A percentile compares a stretch with the other conserved stretches of the same genome.
Evolutionary conservation across 2,797 vertebrate genomes (phyloP).

Genomic region (Otolemur crassicaudatus): DNA sequence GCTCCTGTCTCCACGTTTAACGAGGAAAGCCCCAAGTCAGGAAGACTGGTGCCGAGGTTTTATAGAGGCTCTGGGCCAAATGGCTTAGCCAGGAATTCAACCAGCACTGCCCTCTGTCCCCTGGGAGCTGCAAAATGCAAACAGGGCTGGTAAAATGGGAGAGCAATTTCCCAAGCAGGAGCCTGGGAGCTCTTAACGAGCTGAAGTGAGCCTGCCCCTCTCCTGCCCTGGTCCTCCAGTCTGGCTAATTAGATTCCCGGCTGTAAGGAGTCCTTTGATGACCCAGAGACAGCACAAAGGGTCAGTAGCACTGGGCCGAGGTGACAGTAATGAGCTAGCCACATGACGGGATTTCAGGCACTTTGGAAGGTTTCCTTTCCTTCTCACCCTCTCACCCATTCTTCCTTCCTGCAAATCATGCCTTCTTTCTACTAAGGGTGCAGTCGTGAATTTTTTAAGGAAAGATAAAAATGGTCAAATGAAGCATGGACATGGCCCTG

Average conservation of each 20-base stretch:
- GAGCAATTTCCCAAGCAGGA: constrained; percentile 79
- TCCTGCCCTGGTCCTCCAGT: background rate
- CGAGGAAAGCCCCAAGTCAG: constrained; percentile 69
- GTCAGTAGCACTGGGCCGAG: background rate
- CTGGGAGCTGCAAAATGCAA: constrained; percentile 70
- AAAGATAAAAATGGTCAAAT: background rate
- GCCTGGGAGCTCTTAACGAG: constrained; percentile 69
- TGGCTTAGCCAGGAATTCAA: constrained; percentile 70
- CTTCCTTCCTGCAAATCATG: background rate
- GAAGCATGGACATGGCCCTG: background rate
- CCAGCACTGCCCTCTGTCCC: constrained; percentile 49
- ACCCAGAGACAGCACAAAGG: background rate
- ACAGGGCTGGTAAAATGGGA: constrained; percentile 62
- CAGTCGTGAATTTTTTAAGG: background rate
- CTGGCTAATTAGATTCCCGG: constrained; percentile 53
- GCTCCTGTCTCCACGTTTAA: constrained; percentile 76
- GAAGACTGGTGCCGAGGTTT: constrained; percentile 72
- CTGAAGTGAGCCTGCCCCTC: background rate
- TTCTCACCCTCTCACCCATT: background rate
- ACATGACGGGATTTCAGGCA: background rate
- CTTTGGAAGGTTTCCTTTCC: background rate
- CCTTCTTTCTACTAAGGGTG: background rate
- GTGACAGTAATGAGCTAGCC: background rate
- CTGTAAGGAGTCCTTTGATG: constrained; percentile 1
- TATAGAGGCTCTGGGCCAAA: constrained; percentile 75